Base-by-base conservation (phyloP, 30 jellyfish, hydroid and myxozoan species). In the Haliclystus octoradiatus region DNA sequence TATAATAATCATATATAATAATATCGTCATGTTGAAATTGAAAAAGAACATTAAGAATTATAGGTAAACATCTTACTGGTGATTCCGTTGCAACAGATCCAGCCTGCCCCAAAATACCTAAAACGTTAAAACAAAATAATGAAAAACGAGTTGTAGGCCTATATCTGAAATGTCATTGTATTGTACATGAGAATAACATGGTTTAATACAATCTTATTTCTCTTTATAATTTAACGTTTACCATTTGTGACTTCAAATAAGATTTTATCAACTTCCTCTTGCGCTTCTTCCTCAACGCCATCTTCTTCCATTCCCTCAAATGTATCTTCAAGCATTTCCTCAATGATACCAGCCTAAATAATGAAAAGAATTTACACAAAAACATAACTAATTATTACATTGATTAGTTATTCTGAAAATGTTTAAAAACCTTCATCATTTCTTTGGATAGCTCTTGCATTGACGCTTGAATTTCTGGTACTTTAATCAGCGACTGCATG, bases 201-300 rank as follows among this genome's bases (percentile, higher is more conserved):
- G 14, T 5, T 5, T 5, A 9, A 40, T 9, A 5, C 9, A 19
- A 5, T 19, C 9, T 5, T 40, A 5, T 5, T 9, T 40, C n/a
- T 3, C 74, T 23, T 30, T 7, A 64, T 23, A 64, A 28, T 7
- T 3, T 4, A 14, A 4, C 28, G 28, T 85, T 0, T 89, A 81
- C 98, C 98, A 60, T 83, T 89, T 23, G 98, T 89, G 26, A 89
- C 85, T 72, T 89, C 98, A 74, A 80, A 89, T 22, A 89, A 68
- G 31, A 89, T 89, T 60, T 81, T 89, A 49, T 89, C 98, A 47
- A 89, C 98, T 68, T 89, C 98, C 50, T 75, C 95, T 76, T 89
- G 98, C n/a, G 98, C 98, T 50, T 74, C 98, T 72, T 89, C 98
- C 80, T 89, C 98, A 2, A 89, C 60, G 31, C 75, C 98, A 60